Evolutionary conservation across 1,140 invertebrate species (phyloP), one percentile per base, ranked within the genome.

Genomic region (Ceratina calcarata): DNA sequence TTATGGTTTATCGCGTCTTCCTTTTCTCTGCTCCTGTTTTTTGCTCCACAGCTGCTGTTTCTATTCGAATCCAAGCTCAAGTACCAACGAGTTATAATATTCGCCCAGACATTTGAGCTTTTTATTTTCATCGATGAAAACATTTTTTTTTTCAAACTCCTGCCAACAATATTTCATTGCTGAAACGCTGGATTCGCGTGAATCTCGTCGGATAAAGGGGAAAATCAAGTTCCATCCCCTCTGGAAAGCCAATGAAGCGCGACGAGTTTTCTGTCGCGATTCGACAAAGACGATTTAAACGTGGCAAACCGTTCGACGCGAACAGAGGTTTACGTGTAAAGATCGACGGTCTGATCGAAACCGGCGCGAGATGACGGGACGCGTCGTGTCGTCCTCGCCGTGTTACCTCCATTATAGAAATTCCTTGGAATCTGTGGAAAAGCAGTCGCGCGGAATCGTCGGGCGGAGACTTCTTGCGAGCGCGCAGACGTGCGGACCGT

Each of bases 401-500:
- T 32, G 27, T 70, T 64, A 51, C 58, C 60, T 53, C 15, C 24
- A 73, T 58, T 49, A 71, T 49, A 65, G 53, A 74, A 70, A 80
- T 45, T 45, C 37, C 10, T 2, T 37, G 55, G 65, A 85, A 85
- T 66, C 65, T 58, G 79, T 51, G 24, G 71, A 77, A 67, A 85
- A 68, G 77, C 60, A 62, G 80, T 22, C 55, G 68, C 60, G 60
- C 24, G 58, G 66, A 78, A 76, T 70, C 66, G 62, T 37, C 15
- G 58, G 49, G 66, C n/a, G 12, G 4, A 53, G 53, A 20, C 49
- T 78, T 77, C 53, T 81, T 57, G 58, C 49, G 24, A 62, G 20
- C 16, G 27, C 53, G 27, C 18, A 60, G 62, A 68, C 75, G 67
- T 78, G 70, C 64, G 74, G 78, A 81, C 69, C 64, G 53, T 83